These are phyloP conservation scores for Chaunax sp. DNA, from an alignment of 2,797 vertebrate species.

Conservation along the genomic window DNA sequence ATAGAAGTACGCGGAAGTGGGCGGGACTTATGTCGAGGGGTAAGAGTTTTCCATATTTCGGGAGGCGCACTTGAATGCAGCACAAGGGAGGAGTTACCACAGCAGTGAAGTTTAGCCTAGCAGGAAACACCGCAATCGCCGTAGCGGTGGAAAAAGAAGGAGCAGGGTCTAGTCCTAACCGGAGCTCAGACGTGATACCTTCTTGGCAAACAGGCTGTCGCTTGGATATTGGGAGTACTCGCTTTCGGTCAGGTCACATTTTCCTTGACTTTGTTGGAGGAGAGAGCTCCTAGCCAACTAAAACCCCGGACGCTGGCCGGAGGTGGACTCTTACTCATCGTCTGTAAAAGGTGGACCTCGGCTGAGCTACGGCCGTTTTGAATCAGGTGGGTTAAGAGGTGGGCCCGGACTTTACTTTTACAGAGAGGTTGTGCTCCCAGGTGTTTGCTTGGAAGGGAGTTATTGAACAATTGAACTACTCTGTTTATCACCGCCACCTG, in stretches of 20 bases:
- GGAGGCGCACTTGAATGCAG: constrained; percentile 54
- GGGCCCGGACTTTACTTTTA: constrained; percentile 49
- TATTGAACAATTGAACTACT: not conserved
- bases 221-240: constrained; percentile 11
- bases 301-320: constrained; percentile 37
- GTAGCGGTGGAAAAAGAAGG: constrained; percentile 39
- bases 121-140: constrained; percentile 74
- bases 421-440: constrained; percentile 43
- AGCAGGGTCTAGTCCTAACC: constrained; percentile 13
- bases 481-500: constrained; percentile 8
- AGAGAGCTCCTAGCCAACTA: constrained; percentile 9
- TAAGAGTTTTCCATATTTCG: constrained; percentile 1
- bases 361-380: constrained; percentile 63
- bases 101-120: constrained; percentile 72
- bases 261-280: constrained; percentile 21
- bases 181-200: constrained; percentile 8
- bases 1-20: constrained; percentile 25
- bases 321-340: constrained; percentile 37
- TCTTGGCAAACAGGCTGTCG: not conserved
- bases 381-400: constrained; percentile 81
- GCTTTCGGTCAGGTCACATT: not conserved
- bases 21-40: not conserved
- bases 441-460: constrained; percentile 40
- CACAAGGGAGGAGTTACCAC: constrained; percentile 76
- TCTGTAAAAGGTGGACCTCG: constrained; percentile 61